phyloP scores from a whole-genome alignment of 1,140 invertebrate genomes.

The Venturia canescens region DNA sequence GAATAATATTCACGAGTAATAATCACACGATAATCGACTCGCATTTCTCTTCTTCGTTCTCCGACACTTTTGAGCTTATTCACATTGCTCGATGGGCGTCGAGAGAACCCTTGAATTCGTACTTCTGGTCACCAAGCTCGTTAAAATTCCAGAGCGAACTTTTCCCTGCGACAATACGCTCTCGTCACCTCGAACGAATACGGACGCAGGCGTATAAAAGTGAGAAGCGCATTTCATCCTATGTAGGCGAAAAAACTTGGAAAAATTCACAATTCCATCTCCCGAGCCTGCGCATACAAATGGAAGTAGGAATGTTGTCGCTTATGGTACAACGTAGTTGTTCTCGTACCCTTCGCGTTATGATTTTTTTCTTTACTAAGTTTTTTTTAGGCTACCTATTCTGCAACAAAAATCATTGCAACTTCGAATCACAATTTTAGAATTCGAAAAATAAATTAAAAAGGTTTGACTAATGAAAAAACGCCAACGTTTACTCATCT shows the following conservation, averaged over 20 bases:
- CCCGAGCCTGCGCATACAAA: not conserved
- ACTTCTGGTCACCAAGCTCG: conserved; percentile 27
- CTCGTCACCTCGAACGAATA: not conserved
- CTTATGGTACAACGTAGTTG: not conserved
- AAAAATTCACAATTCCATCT: conserved; percentile 39
- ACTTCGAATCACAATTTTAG: not conserved
- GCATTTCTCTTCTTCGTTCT: conserved; percentile 57
- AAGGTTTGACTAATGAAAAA: too few species aligned
- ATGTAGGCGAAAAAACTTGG: conserved; percentile 42
- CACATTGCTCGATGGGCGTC: conserved; percentile 40
- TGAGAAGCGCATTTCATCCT: conserved; percentile 14
- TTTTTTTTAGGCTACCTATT: not conserved
- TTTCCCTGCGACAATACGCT: conserved; percentile 5
- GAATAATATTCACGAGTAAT: too few species aligned
- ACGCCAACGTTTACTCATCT: too few species aligned
- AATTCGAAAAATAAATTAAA: not conserved
- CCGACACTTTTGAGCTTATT: too few species aligned
- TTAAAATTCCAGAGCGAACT: conserved; percentile 35
- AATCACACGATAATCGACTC: conserved; percentile 58
- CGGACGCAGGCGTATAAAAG: not conserved
- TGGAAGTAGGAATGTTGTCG: not conserved
- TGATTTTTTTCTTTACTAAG: not conserved
- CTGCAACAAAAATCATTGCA: not conserved
- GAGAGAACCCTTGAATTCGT: too few species aligned
- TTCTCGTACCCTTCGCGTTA: not conserved